Conservation (phyloP, 2,888 invertebrate species). For the Cerastis leucographa region DNA sequence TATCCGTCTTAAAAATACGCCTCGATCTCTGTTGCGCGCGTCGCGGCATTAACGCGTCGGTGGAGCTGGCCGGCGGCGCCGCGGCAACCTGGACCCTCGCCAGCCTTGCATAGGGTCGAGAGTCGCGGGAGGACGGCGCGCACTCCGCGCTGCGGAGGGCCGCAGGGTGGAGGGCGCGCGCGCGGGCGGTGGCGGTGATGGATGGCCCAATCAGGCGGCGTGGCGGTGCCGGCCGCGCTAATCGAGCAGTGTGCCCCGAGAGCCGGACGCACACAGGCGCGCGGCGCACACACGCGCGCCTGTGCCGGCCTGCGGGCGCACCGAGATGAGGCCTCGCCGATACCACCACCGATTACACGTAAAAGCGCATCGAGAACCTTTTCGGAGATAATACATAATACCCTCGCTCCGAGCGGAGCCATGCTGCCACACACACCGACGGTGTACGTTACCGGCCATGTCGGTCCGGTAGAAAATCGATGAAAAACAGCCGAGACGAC, state of each 20-base stretch:
- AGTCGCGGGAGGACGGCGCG: slow-evolving; percentile 69
- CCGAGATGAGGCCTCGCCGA: slow-evolving; percentile 68
- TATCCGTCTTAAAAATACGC: slow-evolving; percentile 90
- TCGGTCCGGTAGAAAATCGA: slow-evolving; percentile 82
- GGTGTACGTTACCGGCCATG: slow-evolving; percentile 58
- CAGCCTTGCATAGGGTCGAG: slow-evolving; percentile 69
- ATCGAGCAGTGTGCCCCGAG: slow-evolving; percentile 88
- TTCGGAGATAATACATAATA: slow-evolving; percentile 78
- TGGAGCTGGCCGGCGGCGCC: slow-evolving; percentile 64
- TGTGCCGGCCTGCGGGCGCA: slow-evolving; percentile 69
- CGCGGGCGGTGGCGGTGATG: slow-evolving; percentile 85
- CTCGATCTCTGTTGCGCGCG: slow-evolving; percentile 87
- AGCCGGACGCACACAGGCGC: slow-evolving; percentile 83
- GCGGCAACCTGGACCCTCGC: slow-evolving; percentile 67
- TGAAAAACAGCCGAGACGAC: slow-evolving; percentile 84
- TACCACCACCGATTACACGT: slow-evolving; percentile 77
- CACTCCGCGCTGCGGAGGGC: slow-evolving; percentile 77
- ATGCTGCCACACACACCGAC: slow-evolving; percentile 53
- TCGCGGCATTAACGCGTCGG: slow-evolving; percentile 83
- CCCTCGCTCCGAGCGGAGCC: slow-evolving; percentile 64
- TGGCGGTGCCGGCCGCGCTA: slow-evolving; percentile 88
- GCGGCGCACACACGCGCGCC: slow-evolving; percentile 74
- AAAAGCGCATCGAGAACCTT: slow-evolving; percentile 83
- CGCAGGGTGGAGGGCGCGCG: slow-evolving; percentile 83
- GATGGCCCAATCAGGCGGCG: slow-evolving; percentile 91